Base-by-base conservation (phyloP, 2,888 invertebrate genomes). In the Melanostoma scalare region DNA sequence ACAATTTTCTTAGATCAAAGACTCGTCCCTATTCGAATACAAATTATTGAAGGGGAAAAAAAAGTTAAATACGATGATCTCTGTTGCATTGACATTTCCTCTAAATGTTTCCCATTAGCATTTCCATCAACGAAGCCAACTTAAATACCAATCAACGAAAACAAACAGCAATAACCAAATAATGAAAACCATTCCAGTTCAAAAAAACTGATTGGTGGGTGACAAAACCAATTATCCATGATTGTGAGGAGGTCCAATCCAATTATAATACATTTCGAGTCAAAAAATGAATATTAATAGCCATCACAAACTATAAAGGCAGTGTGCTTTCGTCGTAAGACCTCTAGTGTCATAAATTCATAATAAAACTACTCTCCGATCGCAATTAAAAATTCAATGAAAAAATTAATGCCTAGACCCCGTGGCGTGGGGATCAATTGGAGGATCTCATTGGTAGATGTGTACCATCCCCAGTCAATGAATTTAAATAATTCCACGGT, bases 401-500 rank as follows among this genome's bases (percentile, higher is more conserved):
- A 60, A 44, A 61, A 50, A 77, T 56, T 53, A 63, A 36, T 48
- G 46, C 55, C 69, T 38, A 30, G 79, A 79, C 74, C 74, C 8
- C 63, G 50, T 63, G 20, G 9, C 60, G 74, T 61, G 44, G 50
- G 60, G 50, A 63, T 73, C 72, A 71, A 60, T 69, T 61, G 68
- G 65, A 42, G 50, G 69, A 67, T 53, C 65, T 48, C 53, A 73
- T 82, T 68, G 73, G 72, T 40, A 63, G 61, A 46, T 63, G 44
- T 31, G 46, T 61, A 5, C 55, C 67, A 50, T 38, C 53, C 52
- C 55, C 63, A 9, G 48, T 36, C 20, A 20, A 3, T 3, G 36
- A 30, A 67, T 78, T 71, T 75, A 42, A 78, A 84, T 79, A 79
- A 79, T 74, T 84, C 79, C 84, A 84, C 84, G 84, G 84, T 79